These are phyloP conservation scores for Tangara arthus DNA, from an alignment of 2,797 vertebrate genomes.

Conservation along the genomic window DNA sequence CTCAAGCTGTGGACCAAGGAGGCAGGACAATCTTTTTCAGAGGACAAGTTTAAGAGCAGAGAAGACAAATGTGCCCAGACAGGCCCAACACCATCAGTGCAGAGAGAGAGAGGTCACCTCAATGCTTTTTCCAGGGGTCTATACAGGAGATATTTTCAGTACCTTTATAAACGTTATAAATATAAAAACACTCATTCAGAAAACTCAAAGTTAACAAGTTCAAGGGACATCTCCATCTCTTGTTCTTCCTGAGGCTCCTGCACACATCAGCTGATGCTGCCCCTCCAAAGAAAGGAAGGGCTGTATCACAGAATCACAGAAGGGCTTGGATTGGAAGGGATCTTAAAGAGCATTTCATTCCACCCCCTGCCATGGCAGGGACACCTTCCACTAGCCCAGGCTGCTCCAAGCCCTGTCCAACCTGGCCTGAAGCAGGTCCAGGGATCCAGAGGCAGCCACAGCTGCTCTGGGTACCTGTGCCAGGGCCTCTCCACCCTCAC, in stretches of 20 bases:
- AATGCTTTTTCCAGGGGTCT: background rate
- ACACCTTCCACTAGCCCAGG: accelerated
- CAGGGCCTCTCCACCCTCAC: accelerated
- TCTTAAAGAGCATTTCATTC: background rate
- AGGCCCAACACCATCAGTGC: background rate
- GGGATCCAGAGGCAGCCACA: background rate
- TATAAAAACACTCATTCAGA: background rate
- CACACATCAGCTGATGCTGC: background rate
- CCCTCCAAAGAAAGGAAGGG: background rate
- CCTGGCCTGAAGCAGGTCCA: accelerated
- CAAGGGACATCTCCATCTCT: background rate
- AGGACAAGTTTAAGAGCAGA: background rate
- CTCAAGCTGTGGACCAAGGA: background rate
- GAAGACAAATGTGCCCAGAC: background rate
- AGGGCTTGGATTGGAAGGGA: background rate
- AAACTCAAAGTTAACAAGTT: background rate
- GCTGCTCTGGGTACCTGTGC: background rate
- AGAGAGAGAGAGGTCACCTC: background rate
- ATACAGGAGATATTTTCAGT: accelerated
- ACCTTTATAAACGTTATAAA: background rate
- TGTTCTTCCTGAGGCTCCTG: background rate
- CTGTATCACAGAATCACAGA: background rate
- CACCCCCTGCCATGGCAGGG: background rate
- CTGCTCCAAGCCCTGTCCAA: accelerated
- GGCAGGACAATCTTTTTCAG: background rate